Evolutionary conservation across 2,797 vertebrate genomes (phyloP), one percentile per base, ranked within the genome.

Genomic region (Enteromius radiatus): DNA sequence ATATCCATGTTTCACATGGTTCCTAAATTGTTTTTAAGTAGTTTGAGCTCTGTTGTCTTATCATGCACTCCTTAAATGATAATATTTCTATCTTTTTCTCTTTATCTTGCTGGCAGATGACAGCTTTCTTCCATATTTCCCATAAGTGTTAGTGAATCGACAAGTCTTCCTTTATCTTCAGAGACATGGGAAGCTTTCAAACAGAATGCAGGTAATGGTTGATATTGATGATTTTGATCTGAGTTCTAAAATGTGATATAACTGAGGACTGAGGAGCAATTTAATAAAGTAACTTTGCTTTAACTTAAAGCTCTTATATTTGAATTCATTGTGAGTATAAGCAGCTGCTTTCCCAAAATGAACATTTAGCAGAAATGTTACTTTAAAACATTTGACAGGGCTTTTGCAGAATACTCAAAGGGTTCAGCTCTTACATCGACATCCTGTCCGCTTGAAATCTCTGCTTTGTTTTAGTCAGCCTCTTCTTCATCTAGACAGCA

Each of bases 351-450:
- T 28, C 28, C 77, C 70, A 38, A 76, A 59, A 59, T 15, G 1
- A 47, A 67, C 64, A 21, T 78, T 70, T 9, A 75, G 36, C 49
- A 54, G 54, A 86, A 75, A 68, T 81, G 56, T 63, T 83, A 33
- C 9, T 10, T 69, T 63, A 63, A 36, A 70, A 56, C 33, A 64
- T 70, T 76, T 84, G 78, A 75, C 80, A 45, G 41, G 65, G n/a
- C 45, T 70, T 64, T 81, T 73, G 56, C 65, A 80, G 38, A 75
- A n/a, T 26, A 74, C 71, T 45, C 59, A 63, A 17, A 63, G 28
- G 36, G 38, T 71, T 59, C 26, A 23, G 8, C 19, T 59, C 21
- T 17, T 21, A 68, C 33, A 68, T 80, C 21, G 26, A 61, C 70
- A 28, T 61, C 38, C 49, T 75, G 69, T 84, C 77, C 1, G 6